Conservation (phyloP, 2,888 invertebrate genomes). For the Hirudinaria manillensis region DNA sequence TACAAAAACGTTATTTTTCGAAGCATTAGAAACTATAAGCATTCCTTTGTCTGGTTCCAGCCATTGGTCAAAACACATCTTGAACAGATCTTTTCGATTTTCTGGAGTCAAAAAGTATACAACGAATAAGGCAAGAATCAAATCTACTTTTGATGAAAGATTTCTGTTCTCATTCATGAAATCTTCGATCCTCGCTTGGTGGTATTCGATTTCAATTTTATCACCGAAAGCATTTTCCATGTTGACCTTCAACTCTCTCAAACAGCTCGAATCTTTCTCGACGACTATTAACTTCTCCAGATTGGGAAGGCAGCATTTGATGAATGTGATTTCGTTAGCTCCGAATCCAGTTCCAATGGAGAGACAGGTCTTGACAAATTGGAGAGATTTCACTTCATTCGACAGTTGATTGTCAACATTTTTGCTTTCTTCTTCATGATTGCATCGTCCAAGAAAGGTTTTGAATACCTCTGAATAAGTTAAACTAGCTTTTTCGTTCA, state of each 20-base stretch:
- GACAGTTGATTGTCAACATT: not conserved
- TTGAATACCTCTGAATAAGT: not conserved
- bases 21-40: not conserved
- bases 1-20: not conserved
- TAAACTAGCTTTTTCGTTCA: too few relatives aligned
- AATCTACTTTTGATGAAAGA: not conserved
- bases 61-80: not conserved
- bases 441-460: not conserved
- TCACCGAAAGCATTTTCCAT: not conserved
- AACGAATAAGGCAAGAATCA: not conserved
- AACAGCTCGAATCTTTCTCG: constrained; percentile 6
- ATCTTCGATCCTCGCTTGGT: constrained; percentile 3
- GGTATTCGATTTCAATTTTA: constrained; percentile 1
- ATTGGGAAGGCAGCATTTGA: constrained; percentile 5
- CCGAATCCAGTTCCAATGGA: constrained; percentile 15
- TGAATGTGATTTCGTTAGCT: constrained; percentile 12
- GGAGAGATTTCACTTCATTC: not conserved
- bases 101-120: not conserved
- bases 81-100: not conserved
- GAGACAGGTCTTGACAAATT: not conserved
- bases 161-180: not conserved
- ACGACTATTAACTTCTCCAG: constrained; percentile 1
- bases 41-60: constrained; percentile 10
- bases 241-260: not conserved
- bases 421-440: not conserved